These are phyloP conservation scores for Zosterops borbonicus DNA, from an alignment of 2,113 vertebrate species.

Conservation along the genomic window DNA sequence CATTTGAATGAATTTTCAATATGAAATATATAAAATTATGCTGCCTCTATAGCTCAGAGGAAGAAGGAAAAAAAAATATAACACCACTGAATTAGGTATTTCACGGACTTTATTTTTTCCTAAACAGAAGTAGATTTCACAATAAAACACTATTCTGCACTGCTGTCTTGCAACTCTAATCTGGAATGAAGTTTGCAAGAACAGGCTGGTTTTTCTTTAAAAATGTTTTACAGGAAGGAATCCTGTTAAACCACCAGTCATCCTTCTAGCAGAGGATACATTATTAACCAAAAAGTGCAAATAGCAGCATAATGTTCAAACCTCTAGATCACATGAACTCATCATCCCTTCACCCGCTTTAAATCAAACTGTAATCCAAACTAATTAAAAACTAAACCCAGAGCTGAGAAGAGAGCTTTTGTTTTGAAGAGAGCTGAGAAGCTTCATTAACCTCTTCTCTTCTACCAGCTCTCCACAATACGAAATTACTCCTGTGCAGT, in stretches of 20 bases:
- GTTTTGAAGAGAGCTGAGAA: slow-evolving; percentile 23
- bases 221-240: background rate
- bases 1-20: slow-evolving; percentile 56
- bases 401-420: slow-evolving; percentile 51
- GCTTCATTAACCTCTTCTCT: slow-evolving; percentile 59
- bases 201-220: background rate
- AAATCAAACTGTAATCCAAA: slow-evolving; percentile 67
- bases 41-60: background rate
- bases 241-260: background rate
- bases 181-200: background rate
- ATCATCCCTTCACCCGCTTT: slow-evolving; percentile 11
- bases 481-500: background rate
- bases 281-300: slow-evolving; percentile 37
- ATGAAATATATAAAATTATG: slow-evolving; percentile 41
- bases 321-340: slow-evolving; percentile 41
- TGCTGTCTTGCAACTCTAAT: background rate
- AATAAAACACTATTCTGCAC: background rate
- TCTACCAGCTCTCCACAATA: slow-evolving; percentile 10
- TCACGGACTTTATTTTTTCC: background rate
- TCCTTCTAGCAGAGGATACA: slow-evolving; percentile 10
- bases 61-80: background rate
- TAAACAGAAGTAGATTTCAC: slow-evolving; percentile 13
- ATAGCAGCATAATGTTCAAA: slow-evolving; percentile 33
- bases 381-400: slow-evolving; percentile 72
- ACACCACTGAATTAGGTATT: background rate